A percentile compares a stretch with the other conserved stretches of the same genome.
Evolutionary conservation across 2,797 vertebrate genomes (phyloP).

Genomic region (Typhlichthys subterraneus): DNA sequence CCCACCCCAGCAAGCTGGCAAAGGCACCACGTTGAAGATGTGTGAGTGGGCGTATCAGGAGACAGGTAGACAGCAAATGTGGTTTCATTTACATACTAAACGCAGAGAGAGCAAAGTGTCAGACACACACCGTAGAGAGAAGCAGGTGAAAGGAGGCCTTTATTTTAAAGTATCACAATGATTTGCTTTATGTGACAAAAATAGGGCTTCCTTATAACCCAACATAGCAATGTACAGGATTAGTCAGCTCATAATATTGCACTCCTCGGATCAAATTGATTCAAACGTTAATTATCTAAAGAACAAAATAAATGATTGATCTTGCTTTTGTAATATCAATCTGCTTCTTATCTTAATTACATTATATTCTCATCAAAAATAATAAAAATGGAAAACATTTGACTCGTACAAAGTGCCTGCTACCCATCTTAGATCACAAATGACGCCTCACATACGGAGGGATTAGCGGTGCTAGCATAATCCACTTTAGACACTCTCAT

Average conservation of each 20-base stretch:
- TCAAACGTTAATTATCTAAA: neutral
- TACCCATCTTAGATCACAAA: neutral
- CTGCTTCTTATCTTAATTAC: too few relatives aligned
- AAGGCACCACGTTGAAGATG: slow-evolving; percentile 2
- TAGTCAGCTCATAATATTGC: too few relatives aligned
- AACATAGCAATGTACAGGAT: too few relatives aligned
- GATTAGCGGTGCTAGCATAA: slow-evolving; percentile 58
- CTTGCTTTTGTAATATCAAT: too few relatives aligned
- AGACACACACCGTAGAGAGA: neutral
- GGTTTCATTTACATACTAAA: neutral
- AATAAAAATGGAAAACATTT: neutral
- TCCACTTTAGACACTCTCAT: slow-evolving; percentile 61
- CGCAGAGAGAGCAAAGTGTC: neutral
- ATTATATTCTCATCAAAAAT: too few relatives aligned
- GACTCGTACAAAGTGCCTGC: neutral
- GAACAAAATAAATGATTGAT: neutral
- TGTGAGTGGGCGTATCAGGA: neutral
- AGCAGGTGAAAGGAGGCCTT: neutral
- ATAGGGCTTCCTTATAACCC: too few relatives aligned
- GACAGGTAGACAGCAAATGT: neutral
- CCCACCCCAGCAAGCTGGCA: slow-evolving; percentile 2
- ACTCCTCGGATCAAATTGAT: too few relatives aligned
- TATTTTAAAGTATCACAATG: too few relatives aligned
- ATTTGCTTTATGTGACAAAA: too few relatives aligned
- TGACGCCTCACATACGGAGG: slow-evolving; percentile 30